Evolutionary conservation across 2,797 vertebrate species (phyloP).

Genomic region (Dendrocincla fuliginosa): DNA sequence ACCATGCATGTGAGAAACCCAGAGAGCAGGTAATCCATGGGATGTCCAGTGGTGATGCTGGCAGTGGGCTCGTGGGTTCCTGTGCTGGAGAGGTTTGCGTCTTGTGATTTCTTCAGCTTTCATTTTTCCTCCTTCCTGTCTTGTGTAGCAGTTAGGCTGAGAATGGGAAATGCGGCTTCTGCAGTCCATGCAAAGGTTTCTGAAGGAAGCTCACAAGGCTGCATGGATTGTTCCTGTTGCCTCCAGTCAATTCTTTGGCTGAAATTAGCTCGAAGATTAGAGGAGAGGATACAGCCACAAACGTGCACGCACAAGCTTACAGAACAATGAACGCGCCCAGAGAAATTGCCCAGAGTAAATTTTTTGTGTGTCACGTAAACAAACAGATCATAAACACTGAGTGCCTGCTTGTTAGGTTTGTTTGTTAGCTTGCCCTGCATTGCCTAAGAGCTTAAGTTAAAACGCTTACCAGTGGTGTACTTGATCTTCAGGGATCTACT

Average conservation of each 20-base stretch:
- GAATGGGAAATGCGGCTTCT: neutral
- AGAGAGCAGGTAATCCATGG: neutral
- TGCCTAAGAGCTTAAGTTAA: neutral
- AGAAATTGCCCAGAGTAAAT: slow-evolving; percentile 8
- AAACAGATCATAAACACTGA: neutral
- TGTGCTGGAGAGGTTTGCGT: neutral
- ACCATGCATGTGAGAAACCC: fast-evolving
- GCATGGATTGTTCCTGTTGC: neutral
- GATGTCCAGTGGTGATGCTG: neutral
- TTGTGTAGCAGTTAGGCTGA: neutral
- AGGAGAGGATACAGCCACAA: slow-evolving; percentile 15
- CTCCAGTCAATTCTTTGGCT: slow-evolving; percentile 31
- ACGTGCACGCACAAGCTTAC: neutral
- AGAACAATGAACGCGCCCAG: neutral
- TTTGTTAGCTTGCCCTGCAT: neutral
- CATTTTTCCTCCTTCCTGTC: neutral
- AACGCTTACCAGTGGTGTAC: neutral
- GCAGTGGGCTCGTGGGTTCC: neutral
- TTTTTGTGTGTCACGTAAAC: neutral
- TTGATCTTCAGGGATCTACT: neutral
- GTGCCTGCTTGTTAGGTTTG: neutral
- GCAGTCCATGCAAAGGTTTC: neutral
- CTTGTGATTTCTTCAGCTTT: neutral
- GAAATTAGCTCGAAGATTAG: slow-evolving; percentile 34
- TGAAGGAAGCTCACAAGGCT: neutral